Evolutionary conservation across 2,797 vertebrate species (phyloP).

Genomic region (Amphiprion clarkii): DNA sequence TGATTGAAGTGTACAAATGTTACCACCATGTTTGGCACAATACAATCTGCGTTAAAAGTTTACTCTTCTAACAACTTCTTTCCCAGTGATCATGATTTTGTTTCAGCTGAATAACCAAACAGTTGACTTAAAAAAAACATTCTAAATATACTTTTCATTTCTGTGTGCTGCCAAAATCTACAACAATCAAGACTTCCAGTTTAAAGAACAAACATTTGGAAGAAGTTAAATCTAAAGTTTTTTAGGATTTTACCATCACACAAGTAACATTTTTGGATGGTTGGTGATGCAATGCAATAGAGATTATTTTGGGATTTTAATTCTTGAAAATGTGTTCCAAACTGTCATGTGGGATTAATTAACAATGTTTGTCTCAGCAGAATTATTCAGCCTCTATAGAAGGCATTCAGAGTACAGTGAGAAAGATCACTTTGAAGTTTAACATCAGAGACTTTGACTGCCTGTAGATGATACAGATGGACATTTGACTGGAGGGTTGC

Average conservation of each 20-base stretch:
- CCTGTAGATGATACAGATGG: constrained; percentile 18
- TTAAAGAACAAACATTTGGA: background rate
- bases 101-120: background rate
- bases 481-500: constrained; percentile 34
- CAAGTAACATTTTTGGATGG: background rate
- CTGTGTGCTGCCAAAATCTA: background rate
- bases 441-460: constrained; percentile 30
- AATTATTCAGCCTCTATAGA: constrained; percentile 4
- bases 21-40: constrained; percentile 4
- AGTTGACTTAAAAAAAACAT: background rate
- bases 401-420: constrained; percentile 25
- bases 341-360: constrained; percentile 37
- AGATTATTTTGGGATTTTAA: constrained; percentile 7
- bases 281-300: background rate
- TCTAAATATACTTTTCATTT: background rate
- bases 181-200: background rate
- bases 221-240: background rate
- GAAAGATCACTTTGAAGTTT: constrained; percentile 40
- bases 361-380: constrained; percentile 29
- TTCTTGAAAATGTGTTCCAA: constrained; percentile 4
- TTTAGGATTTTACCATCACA: background rate
- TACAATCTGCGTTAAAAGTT: constrained; percentile 14
- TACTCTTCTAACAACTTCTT: constrained; percentile 8
- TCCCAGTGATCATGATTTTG: constrained; percentile 3
- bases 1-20: constrained; percentile 33